phyloP scores from a whole-genome alignment of 2,113 vertebrate genomes.

The Azemiops feae region DNA sequence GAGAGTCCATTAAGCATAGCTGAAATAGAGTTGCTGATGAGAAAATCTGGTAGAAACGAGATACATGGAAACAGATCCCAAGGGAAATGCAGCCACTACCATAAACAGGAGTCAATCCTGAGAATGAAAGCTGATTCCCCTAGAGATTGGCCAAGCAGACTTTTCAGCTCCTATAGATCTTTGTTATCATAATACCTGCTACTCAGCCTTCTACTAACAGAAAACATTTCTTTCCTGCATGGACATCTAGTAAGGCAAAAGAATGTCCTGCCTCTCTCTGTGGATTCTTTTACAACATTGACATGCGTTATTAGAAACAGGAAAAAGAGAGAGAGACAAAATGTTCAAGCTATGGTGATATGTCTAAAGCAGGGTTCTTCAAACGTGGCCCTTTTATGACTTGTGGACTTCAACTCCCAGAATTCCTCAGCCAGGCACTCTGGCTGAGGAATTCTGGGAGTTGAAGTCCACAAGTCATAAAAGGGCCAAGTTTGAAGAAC shows the following conservation, averaged over 20 bases:
- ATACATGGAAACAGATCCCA: not conserved
- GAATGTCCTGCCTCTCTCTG: not conserved
- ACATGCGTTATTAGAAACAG: not conserved
- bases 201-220: not conserved
- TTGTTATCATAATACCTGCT: not conserved
- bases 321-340: not conserved
- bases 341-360: not conserved
- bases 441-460: no score
- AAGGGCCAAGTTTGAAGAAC: no score
- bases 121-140: not conserved
- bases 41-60: not conserved
- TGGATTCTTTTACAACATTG: not conserved
- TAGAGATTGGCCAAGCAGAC: not conserved
- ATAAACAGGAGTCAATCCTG: not conserved
- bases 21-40: not conserved
- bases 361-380: not conserved
- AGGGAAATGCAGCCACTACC: not conserved
- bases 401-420: no score
- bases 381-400: no score
- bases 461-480: no score
- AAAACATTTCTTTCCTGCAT: not conserved
- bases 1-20: not conserved
- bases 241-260: not conserved
- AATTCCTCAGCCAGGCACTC: no score
- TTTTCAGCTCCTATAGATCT: not conserved